Base-by-base conservation (phyloP, 2,797 vertebrate species). In the Melanotaenia maccullochi region DNA sequence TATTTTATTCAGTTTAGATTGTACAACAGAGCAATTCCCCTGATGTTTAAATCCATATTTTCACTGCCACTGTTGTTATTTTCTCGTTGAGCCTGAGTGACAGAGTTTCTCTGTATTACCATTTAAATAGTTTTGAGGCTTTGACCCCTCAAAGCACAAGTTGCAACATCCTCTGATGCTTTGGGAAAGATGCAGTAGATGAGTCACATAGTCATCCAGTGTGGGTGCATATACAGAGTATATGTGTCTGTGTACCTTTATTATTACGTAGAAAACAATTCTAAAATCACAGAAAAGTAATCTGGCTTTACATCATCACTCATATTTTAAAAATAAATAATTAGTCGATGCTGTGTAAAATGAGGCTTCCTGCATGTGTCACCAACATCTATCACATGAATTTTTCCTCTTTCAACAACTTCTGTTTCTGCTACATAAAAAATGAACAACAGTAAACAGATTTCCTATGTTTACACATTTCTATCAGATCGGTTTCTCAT, bases 21-120 rank as follows among this genome's bases (percentile, higher is more conserved):
- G 3, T 33, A 61, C 44, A 76, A 44, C 62, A 63, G n/a, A 74
- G 36, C 60, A 59, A 9, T 60, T 78, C 49, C 14, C n/a, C 30
- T 4, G 0, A 14, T 32, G 54, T 61, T 58, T 40, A 11, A 54
- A 67, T 71, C 14, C 42, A 1, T 54, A 47, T 79, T 68, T 40
- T 47, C 49, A 38, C 30, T 16, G 18, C 3, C 20, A 18, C n/a
- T 55, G 1, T 18, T 24, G 30, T 18, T 35, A 16, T 58, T 70
- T 60, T 54, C 2, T 5, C 57, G 20, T 71, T 35, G 38, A 61
- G 60, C 18, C 49, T 51, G 38, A 52, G n/a, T 22, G 49, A 61
- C 22, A 24, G 28, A 44, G 42, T 7, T 71, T 22, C 35, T 35
- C 18, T 33, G 14, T 68, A 32, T 62, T 38, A 51, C 20, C 38